Evolutionary conservation across 1,140 invertebrate species (phyloP).

Genomic region (Pogonomyrmex californicus): DNA sequence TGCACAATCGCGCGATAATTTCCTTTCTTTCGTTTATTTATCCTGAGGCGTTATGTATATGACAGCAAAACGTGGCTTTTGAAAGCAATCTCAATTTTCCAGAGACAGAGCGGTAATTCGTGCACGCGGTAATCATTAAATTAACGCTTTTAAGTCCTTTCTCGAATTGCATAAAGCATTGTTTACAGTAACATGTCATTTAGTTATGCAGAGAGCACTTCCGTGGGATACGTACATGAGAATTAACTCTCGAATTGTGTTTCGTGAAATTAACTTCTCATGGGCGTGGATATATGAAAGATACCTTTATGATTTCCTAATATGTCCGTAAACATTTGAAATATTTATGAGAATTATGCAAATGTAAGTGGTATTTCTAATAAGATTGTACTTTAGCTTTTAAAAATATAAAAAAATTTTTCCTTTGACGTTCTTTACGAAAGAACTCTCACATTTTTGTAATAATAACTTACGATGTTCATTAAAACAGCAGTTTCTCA

Average conservation of each 20-base stretch:
- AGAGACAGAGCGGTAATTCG: not conserved
- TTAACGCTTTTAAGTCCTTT: conserved; percentile 12
- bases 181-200: conserved; percentile 28
- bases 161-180: conserved; percentile 48
- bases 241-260: conserved; percentile 49
- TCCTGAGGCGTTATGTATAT: not conserved
- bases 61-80: not conserved
- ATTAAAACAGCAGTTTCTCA: not conserved
- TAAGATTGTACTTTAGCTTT: not conserved
- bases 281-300: not conserved
- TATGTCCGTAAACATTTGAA: not conserved
- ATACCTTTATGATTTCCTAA: conserved; percentile 26
- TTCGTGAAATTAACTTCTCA: conserved; percentile 15
- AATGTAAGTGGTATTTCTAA: not conserved
- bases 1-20: not conserved
- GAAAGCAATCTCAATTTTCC: not conserved
- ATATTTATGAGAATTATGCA: not conserved
- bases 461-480: not conserved
- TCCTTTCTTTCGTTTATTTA: conserved; percentile 9
- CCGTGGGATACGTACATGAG: conserved; percentile 12
- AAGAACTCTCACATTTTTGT: not conserved
- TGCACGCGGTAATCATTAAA: conserved; percentile 25
- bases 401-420: not conserved
- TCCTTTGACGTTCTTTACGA: not conserved
- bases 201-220: conserved; percentile 34